Conservation (phyloP, 2,113 vertebrate genomes). For the Lampris megalopsis region DNA sequence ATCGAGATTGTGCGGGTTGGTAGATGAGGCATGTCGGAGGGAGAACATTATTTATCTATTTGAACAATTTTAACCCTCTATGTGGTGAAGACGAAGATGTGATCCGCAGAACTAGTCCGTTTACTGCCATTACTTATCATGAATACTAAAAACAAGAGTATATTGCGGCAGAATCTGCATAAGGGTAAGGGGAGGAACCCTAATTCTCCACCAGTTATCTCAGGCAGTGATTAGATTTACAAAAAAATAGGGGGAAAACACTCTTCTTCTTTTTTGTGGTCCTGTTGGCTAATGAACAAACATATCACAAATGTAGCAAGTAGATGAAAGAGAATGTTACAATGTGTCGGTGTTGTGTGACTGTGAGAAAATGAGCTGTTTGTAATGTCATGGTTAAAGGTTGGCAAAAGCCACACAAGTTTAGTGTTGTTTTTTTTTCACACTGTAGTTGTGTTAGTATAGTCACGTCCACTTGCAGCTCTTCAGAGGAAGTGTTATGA, state of each 20-base stretch:
- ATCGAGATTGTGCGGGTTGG: neutral
- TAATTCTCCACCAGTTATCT: neutral
- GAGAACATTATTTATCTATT: too few relatives aligned
- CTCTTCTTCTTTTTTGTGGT: too few relatives aligned
- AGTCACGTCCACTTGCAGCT: constrained; percentile 41
- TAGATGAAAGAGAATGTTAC: neutral
- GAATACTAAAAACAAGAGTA: too few relatives aligned
- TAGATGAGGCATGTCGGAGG: too few relatives aligned
- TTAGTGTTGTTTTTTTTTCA: constrained; percentile 49
- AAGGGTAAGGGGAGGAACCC: neutral
- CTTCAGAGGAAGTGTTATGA: constrained; percentile 59
- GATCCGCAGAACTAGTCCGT: too few relatives aligned
- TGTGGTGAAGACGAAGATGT: too few relatives aligned
- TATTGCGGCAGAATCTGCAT: neutral
- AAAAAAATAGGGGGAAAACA: too few relatives aligned
- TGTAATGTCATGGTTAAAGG: constrained; percentile 20
- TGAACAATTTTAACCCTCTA: too few relatives aligned
- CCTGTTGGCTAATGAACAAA: too few relatives aligned
- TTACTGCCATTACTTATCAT: too few relatives aligned
- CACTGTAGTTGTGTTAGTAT: neutral
- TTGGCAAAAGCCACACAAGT: constrained; percentile 58
- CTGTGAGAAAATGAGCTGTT: constrained; percentile 17
- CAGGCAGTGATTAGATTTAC: neutral
- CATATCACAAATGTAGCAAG: too few relatives aligned
- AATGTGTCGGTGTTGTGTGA: neutral